Percentiles rank a stretch among this genome's conserved stretches.
Evolutionary conservation across 2,888 invertebrate genomes (phyloP).

Genomic region (Calliphora vomitoria): DNA sequence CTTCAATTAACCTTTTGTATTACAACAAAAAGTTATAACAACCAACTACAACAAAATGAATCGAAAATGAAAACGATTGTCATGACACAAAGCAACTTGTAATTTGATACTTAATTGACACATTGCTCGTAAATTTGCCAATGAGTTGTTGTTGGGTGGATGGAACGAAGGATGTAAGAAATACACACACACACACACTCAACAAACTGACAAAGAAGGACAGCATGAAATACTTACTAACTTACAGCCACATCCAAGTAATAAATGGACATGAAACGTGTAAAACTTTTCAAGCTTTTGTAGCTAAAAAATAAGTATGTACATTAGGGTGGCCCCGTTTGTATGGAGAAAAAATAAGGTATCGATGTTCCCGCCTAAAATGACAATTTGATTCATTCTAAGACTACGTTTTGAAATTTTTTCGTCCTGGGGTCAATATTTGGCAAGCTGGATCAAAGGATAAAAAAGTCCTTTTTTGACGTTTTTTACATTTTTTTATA

Average conservation of each 20-base stretch:
- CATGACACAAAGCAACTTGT: slow-evolving; percentile 84
- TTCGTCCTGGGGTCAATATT: no score
- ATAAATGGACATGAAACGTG: slow-evolving; percentile 37
- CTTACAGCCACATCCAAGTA: slow-evolving; percentile 31
- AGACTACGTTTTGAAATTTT: no score
- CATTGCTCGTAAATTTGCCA: slow-evolving; percentile 84
- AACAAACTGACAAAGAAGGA: slow-evolving; percentile 51
- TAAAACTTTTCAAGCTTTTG: slow-evolving; percentile 29
- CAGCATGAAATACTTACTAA: slow-evolving; percentile 43
- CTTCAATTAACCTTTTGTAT: slow-evolving; percentile 80
- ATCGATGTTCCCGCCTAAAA: no score
- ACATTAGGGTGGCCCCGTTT: no score
- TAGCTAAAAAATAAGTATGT: not conserved
- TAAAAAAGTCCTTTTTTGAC: no score
- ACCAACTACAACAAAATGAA: slow-evolving; percentile 33
- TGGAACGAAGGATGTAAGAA: slow-evolving; percentile 11
- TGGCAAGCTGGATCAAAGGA: no score
- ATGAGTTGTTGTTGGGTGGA: slow-evolving; percentile 54
- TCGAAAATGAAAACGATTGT: slow-evolving; percentile 62
- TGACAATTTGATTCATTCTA: no score
- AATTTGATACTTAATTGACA: slow-evolving; percentile 85
- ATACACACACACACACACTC: slow-evolving; percentile 17
- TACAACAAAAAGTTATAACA: slow-evolving; percentile 33
- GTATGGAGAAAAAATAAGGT: no score
- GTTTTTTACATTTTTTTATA: no score